Evolutionary conservation across 2,888 invertebrate species (phyloP).

Genomic region (Merodon equestris): DNA sequence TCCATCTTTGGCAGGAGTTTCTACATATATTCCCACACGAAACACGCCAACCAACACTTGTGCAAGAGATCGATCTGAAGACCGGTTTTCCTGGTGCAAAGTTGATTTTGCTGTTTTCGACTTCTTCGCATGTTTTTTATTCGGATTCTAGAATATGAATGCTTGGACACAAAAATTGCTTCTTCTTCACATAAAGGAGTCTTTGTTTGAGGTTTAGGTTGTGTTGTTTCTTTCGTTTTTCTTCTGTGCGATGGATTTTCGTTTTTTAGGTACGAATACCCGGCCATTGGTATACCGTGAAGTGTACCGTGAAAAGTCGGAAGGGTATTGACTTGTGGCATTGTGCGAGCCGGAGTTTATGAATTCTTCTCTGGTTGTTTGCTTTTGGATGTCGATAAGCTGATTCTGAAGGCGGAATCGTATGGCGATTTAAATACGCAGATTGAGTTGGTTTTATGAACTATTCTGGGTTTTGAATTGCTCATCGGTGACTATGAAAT

Average conservation of each 20-base stretch:
- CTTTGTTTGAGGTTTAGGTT: slow-evolving; percentile 31
- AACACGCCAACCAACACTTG: slow-evolving; percentile 19
- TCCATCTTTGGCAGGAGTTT: slow-evolving; percentile 22
- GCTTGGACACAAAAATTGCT: slow-evolving; percentile 34
- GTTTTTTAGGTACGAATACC: slow-evolving; percentile 4
- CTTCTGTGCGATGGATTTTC: slow-evolving; percentile 2
- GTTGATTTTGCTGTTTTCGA: slow-evolving; percentile 58
- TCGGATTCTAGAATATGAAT: slow-evolving; percentile 13
- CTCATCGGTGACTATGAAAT: too few species aligned
- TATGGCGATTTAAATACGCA: too few species aligned
- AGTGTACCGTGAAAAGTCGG: not conserved
- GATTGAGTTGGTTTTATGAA: too few species aligned
- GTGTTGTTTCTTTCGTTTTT: too few species aligned
- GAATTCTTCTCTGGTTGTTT: too few species aligned
- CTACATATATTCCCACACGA: not conserved
- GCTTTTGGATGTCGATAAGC: too few species aligned
- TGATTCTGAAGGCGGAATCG: too few species aligned
- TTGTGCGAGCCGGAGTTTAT: slow-evolving; percentile 4
- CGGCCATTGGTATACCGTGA: too few species aligned
- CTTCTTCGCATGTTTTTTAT: slow-evolving; percentile 35
- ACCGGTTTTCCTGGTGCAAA: slow-evolving; percentile 50
- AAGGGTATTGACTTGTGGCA: slow-evolving; percentile 17
- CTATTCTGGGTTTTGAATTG: too few species aligned
- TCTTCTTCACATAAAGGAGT: slow-evolving; percentile 26
- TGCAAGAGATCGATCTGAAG: slow-evolving; percentile 4